Base-by-base conservation (phyloP, 2,113 vertebrate species). In the Urocynchramus pylzowi region DNA sequence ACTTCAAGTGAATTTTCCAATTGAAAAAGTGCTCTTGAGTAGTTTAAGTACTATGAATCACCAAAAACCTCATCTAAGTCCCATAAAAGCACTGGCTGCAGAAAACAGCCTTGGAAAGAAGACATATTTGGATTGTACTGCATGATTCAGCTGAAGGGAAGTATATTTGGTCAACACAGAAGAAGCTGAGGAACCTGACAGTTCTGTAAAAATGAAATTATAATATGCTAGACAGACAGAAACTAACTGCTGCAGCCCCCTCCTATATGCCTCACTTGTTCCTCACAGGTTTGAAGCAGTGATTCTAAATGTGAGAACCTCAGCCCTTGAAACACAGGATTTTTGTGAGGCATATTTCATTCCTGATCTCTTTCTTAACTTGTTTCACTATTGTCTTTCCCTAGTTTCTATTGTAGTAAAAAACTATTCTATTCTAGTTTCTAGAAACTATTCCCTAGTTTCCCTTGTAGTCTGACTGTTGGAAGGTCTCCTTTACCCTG, bases 41-140 rank as follows among this genome's bases (percentile, higher is more conserved):
- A 97, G 97, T 98, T 98, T 97, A 97, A 98, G 97, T 76, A 89
- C 97, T 96, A 98, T 98, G 98, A 98, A 98, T 98, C 98, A 98
- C 97, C 96, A 96, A 96, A 96, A 93, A 98, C 26, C 97, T 98
- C 98, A 98, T 98, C 97, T 98, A 97, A 97, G 97, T 96, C 96
- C 95, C 94, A 88, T 98, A 98, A 98, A 98, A 97, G 96, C 91
- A 86, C 63, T 89, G 91, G 95, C 97, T 97, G 97, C 96, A 96
- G 91, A 96, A 98, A 95, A 93, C 97, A 97, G 96, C 87, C 94
- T 95, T 95, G 95, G 97, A 83, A 94, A 86, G 93, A 97, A 97
- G 97, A 97, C 89, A 11, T 97, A 98, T 93, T 97, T 90, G 77
- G 80, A 78, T 96, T 97, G 96, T 93, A 91, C 95, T 94, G 96